A percentile compares a stretch with the other conserved stretches of the same genome.
Evolutionary conservation across 1,140 invertebrate species (phyloP).

Genomic region (Stenopsyche tienmushanensis): DNA sequence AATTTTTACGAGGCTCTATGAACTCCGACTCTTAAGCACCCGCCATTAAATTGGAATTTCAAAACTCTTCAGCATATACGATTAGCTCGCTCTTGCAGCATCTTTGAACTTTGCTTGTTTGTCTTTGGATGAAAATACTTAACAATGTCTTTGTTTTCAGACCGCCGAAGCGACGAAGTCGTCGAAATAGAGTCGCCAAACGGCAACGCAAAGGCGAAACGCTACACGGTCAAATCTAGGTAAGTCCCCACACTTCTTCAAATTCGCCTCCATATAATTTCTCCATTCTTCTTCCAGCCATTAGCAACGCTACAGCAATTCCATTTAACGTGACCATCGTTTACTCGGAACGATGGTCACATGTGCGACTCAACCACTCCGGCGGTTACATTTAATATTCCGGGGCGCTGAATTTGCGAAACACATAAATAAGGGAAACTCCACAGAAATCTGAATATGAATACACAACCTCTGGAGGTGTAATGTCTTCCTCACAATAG

Average conservation of each 20-base stretch:
- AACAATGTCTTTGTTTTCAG: slow-evolving; percentile 51
- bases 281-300: neutral
- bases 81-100: too few relatives aligned
- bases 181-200: slow-evolving; percentile 48
- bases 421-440: slow-evolving; percentile 3
- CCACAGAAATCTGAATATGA: slow-evolving; percentile 13
- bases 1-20: too few relatives aligned
- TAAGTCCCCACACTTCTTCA: slow-evolving; percentile 40
- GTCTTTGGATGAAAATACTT: too few relatives aligned
- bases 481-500: neutral
- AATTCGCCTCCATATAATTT: neutral
- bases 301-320: neutral
- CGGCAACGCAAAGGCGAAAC: slow-evolving; percentile 48
- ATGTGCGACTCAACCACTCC: neutral
- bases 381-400: neutral
- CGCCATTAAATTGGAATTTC: too few relatives aligned
- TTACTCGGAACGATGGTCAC: neutral
- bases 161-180: slow-evolving; percentile 47
- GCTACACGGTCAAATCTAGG: slow-evolving; percentile 52
- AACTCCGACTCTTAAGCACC: too few relatives aligned
- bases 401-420: neutral
- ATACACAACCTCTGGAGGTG: neutral
- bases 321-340: neutral
- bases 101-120: too few relatives aligned
- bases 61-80: too few relatives aligned